Evolutionary conservation across 2,113 vertebrate genomes (phyloP).

Genomic region (Erinaceus europaeus): DNA sequence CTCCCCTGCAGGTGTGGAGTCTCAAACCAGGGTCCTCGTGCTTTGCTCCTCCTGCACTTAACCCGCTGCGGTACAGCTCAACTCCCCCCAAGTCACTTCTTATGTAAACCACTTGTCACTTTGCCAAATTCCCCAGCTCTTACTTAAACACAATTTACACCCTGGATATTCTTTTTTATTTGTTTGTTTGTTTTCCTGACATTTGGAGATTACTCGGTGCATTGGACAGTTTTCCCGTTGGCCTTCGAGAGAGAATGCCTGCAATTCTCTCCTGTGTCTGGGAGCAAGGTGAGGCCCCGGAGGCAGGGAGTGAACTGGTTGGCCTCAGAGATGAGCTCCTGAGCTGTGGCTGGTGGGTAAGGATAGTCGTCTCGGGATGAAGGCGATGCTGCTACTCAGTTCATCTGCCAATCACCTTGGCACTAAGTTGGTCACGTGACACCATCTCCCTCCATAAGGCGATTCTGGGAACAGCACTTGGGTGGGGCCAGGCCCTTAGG

Average conservation of each 20-base stretch:
- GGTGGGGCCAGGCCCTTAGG: not conserved
- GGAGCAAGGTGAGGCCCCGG: slow-evolving; percentile 29
- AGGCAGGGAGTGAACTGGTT: not conserved
- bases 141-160: slow-evolving; percentile 38
- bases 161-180: slow-evolving; percentile 62
- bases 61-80: no score
- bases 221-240: slow-evolving; percentile 71
- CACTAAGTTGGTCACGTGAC: not conserved
- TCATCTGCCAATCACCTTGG: not conserved
- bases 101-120: slow-evolving; percentile 56
- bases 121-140: slow-evolving; percentile 51
- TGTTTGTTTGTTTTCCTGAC: no score
- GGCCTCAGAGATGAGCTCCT: not conserved
- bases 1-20: no score
- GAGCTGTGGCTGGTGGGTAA: not conserved
- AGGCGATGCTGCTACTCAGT: not conserved
- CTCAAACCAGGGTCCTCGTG: no score
- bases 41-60: no score
- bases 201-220: slow-evolving; percentile 71
- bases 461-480: not conserved
- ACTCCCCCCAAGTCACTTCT: no score
- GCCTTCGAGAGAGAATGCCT: slow-evolving; percentile 59
- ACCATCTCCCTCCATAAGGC: not conserved
- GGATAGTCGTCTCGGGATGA: no score
- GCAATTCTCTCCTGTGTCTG: slow-evolving; percentile 34